Base-by-base conservation (phyloP, 2,888 invertebrate genomes). In the Dione vanillae region DNA sequence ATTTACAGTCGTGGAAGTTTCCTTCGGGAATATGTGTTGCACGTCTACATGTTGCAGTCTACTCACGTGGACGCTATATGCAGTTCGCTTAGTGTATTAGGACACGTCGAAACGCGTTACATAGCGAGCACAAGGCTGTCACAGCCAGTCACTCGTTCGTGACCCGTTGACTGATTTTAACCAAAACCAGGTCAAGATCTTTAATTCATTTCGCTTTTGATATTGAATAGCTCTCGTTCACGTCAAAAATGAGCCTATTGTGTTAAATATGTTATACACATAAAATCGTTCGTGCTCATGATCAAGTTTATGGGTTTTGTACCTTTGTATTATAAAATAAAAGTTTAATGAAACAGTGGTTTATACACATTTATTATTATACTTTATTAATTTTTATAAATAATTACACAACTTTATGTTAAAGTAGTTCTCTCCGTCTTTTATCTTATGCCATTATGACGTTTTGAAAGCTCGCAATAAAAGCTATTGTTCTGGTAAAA, bases 111-210 rank as follows among this genome's bases (percentile, higher is more conserved):
- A 82, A 82, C 82, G 79, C 82, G 83, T 85, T 84, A 84, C 85
- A 83, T 82, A 83, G 80, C 82, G 78, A 74, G 82, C 82, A 84
- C 91, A 91, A 91, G 91, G 91, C 84, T 91, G 85, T 87, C 85
- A 85, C 87, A 89, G 88, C 84, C 88, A 89, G 89, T 90, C 91
- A 89, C 90, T 91, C 87, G 91, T 89, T 91, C 92, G 87, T 92
- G 91, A 92, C 92, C 92, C 83, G 89, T 85, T 91, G 90, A 89
- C 90, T 91, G 90, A 91, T 90, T 91, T 89, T 86, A 85, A 85
- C 82, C 81, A 82, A 86, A 91, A 86, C 83, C 85, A 86, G 92
- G 92, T 91, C 92, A 92, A 92, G 92, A 91, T 89, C 91, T 89
- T 90, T 81, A 82, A 85, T 82, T 84, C 88, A 88, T 86, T 87